Base-by-base conservation (phyloP, 2,797 vertebrate genomes). In the Pangasius mekongensis region DNA sequence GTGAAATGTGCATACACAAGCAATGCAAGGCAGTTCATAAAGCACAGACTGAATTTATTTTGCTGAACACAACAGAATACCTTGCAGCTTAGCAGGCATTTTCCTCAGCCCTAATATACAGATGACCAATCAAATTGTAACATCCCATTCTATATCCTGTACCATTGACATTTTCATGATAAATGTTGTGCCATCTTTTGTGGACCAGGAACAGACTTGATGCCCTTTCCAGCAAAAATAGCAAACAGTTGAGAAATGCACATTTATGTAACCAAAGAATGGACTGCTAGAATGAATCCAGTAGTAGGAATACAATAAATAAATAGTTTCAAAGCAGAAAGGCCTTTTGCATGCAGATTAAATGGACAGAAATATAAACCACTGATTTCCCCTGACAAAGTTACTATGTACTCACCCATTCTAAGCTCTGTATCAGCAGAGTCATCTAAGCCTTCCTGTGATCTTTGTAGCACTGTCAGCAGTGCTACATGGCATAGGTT, bases 11-110 rank as follows among this genome's bases (percentile, higher is more conserved):
- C 77, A 58, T 24, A 81, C 20, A 81, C 54, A 81, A 36, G 74
- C 24, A 0, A 54, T 16, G n/a, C 49, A 77, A 9, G 49, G 47
- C 49, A 78, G 76, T n/a, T 78, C 49, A 8, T 78, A 30, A 78
- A 52, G 49, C 13, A 54, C 73, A 76, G 43, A 11, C 14, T 78
- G 6, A 18, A 49, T 77, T 52, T 78, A 33, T 78, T 54, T 78
- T 78, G n/a, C 49, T 78, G 49, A 54, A 54, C 7, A 74, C 39
- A 74, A 78, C n/a, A 78, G 76, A 78, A 78, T 52, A 54, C n/a
- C n/a, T 78, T 78, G 47, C 49, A 54, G 11, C 76, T 33, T 54
- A 78, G n/a, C 5, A 54, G 30, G 30, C 67, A 60, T 77, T 3
- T 49, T 33, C 8, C 20, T 73, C n/a, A 3, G 49, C 43, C 22